A percentile compares a stretch with the other conserved stretches of the same genome.
These are phyloP conservation scores for Argya squamiceps DNA, from an alignment of 2,797 vertebrate species.

Conservation along the genomic window DNA sequence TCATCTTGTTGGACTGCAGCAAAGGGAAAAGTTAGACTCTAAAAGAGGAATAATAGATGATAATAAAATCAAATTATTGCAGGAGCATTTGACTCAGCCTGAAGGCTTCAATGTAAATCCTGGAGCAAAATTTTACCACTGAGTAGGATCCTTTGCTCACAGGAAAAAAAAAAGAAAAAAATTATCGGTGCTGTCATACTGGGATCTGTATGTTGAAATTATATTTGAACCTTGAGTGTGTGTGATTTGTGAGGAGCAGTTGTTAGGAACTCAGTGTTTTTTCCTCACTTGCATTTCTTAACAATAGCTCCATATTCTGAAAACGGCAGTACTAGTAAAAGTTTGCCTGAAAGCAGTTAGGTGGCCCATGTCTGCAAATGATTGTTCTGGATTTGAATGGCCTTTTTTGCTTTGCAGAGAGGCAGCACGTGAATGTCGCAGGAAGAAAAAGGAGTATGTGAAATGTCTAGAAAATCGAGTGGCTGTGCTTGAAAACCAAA, in stretches of 20 bases:
- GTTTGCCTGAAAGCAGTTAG: neutral
- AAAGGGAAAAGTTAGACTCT: neutral
- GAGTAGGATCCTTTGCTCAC: neutral
- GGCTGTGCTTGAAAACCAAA: constrained; percentile 99
- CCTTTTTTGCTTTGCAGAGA: constrained; percentile 84
- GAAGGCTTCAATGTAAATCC: neutral
- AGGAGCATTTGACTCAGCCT: neutral
- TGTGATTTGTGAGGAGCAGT: neutral
- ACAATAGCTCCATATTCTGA: neutral
- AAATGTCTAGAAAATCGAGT: constrained; percentile 99
- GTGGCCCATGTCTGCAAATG: neutral
- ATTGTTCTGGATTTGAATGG: constrained; percentile 1
- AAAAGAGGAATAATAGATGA: neutral
- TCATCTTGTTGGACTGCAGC: neutral
- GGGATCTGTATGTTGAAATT: neutral
- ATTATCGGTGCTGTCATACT: neutral
- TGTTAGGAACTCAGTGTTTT: neutral
- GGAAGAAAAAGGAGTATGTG: constrained; percentile 99
- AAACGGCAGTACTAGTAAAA: neutral
- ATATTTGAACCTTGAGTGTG: neutral
- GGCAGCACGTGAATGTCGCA: constrained; percentile 95
- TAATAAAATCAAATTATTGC: neutral
- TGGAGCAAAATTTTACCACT: neutral
- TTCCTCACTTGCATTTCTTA: neutral
- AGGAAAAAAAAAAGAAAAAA: too few species aligned